phyloP scores from a whole-genome alignment of 1,140 invertebrate species.

The Ooceraea biroi region DNA sequence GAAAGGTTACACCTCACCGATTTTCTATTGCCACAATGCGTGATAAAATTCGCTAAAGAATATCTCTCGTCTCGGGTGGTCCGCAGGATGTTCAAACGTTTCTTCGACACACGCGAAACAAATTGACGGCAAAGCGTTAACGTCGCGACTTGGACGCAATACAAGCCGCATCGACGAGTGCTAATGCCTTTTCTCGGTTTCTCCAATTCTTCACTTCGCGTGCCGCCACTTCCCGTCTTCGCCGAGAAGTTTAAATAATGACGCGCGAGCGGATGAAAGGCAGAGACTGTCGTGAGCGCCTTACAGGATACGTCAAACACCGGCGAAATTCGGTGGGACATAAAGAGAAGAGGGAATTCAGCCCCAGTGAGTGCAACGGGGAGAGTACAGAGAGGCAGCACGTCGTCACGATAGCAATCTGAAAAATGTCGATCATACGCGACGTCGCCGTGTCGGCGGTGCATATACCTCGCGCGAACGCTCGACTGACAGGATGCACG shows the following conservation, averaged over 20 bases:
- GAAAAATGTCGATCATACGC: slow-evolving; percentile 61
- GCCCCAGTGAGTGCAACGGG: background rate
- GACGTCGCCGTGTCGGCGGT: slow-evolving; percentile 27
- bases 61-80: background rate
- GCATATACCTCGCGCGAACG: slow-evolving; percentile 25
- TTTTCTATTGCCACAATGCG: no score
- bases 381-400: background rate
- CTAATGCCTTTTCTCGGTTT: slow-evolving; percentile 24
- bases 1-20: no score
- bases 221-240: slow-evolving; percentile 10
- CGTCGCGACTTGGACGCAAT: background rate
- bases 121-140: background rate
- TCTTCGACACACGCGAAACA: background rate
- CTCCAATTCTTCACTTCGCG: background rate
- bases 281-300: slow-evolving; percentile 11
- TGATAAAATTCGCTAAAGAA: background rate
- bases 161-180: background rate
- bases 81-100: background rate
- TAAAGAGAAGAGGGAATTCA: background rate
- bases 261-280: slow-evolving; percentile 12
- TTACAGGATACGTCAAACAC: slow-evolving; percentile 47
- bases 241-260: slow-evolving; percentile 25
- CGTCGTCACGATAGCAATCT: slow-evolving; percentile 48
- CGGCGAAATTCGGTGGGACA: slow-evolving; percentile 19
- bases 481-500: slow-evolving; percentile 37